Percentiles rank a stretch among this genome's conserved stretches.
phyloP scores from a whole-genome alignment of 1,140 invertebrate species.

The Anastrepha obliqua region DNA sequence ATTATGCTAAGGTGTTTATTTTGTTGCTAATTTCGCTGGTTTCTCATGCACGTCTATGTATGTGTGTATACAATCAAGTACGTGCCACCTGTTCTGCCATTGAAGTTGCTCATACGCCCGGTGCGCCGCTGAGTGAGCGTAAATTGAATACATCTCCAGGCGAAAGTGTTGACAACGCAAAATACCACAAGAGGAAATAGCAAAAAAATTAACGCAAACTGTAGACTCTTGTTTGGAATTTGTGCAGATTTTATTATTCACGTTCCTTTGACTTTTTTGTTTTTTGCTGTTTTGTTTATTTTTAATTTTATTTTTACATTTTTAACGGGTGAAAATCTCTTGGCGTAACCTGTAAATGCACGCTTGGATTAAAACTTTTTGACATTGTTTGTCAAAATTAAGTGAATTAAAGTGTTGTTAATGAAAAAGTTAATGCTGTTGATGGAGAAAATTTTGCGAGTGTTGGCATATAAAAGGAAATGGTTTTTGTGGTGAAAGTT shows the following conservation, averaged over 20 bases:
- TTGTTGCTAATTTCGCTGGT: no score
- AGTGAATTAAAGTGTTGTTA: conserved; percentile 45
- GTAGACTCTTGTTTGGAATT: background rate
- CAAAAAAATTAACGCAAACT: background rate
- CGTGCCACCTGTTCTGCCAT: background rate
- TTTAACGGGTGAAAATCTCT: conserved; percentile 8
- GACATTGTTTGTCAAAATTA: conserved; percentile 37
- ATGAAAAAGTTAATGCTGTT: conserved; percentile 28
- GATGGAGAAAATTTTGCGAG: background rate
- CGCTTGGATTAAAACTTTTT: conserved; percentile 42
- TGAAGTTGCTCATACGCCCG: conserved; percentile 21
- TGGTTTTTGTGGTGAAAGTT: background rate
- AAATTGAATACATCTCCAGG: background rate
- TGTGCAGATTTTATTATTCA: background rate
- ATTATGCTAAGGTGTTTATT: no score
- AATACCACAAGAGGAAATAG: background rate
- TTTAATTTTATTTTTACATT: background rate
- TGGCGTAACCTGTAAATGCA: conserved; percentile 29
- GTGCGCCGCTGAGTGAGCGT: background rate
- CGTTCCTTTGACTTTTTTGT: background rate
- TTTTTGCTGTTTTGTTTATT: background rate
- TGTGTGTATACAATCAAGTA: background rate
- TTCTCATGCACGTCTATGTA: background rate
- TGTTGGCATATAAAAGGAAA: background rate
- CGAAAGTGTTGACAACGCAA: background rate